Base-by-base conservation (phyloP, 2,797 vertebrate genomes). In the Megalops cyprinoides region DNA sequence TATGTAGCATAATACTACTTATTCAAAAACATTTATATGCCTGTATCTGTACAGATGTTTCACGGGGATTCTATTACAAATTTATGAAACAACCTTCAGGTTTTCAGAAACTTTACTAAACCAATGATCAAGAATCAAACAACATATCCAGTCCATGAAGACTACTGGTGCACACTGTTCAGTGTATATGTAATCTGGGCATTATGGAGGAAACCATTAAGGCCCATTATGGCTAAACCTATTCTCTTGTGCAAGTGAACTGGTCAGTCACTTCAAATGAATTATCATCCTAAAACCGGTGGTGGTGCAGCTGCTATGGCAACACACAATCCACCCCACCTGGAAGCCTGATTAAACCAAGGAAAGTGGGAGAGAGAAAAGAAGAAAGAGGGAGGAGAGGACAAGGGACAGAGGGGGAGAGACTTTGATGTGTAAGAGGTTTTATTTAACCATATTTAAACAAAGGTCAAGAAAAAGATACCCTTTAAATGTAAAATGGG, bases 261-360 rank as follows among this genome's bases (percentile, higher is more conserved):
- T 69, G 37, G 37, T 8, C 37, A 12, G 65, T 23, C 65, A 42
- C 37, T 42, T 39, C 23, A 69, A 23, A 44, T 42, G 65, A 65
- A 69, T 69, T 69, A 69, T 23, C 65, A 42, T 20, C 37, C 18
- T 69, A 6, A 69, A 69, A 69, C 65, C 39, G 65, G 34, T 74
- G 71, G 71, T 49, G 71, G 44, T 0, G 42, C 23, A 12, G 58
- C 71, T 49, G 71, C 71, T 74, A 74, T 74, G 71, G 71, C 44
- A 49, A 74, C 71, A 44, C n/a, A 37, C 65, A 69, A 69, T 69
- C 37, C 7, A 65, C 4, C 46, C 65, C 65, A 34, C 37, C 20
- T n/a, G n/a, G n/a, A n/a, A n/a, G 42, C 65, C 65, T 39, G 65
- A 69, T 39, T 69, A 69, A 34, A 37, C 12, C 12, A 1, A 37